Evolutionary conservation across 2,888 invertebrate genomes (phyloP).

Genomic region (Lasius platythorax): DNA sequence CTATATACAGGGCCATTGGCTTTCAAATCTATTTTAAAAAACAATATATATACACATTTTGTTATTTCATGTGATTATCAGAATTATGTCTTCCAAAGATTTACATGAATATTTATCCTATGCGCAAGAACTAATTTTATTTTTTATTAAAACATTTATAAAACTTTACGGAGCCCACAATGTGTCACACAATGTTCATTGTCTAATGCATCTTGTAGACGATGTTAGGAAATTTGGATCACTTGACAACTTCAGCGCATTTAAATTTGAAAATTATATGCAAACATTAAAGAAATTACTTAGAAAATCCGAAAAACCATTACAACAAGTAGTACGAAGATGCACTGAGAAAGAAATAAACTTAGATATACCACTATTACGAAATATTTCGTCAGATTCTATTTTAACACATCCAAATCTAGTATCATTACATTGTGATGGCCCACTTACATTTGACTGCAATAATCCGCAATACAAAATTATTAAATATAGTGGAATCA

Average conservation of each 20-base stretch:
- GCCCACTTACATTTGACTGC: background rate
- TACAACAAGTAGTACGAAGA: conserved; percentile 19
- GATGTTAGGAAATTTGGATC: conserved; percentile 31
- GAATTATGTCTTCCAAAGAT: background rate
- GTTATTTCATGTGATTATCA: background rate
- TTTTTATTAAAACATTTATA: conserved; percentile 9
- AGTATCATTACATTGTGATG: background rate
- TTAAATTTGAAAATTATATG: conserved; percentile 16
- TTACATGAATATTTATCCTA: background rate
- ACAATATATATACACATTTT: too few relatives aligned
- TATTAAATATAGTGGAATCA: background rate
- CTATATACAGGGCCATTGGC: too few relatives aligned
- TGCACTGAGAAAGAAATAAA: conserved; percentile 5
- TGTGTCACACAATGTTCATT: background rate
- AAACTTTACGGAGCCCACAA: background rate
- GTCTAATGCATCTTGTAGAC: background rate
- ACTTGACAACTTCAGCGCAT: conserved; percentile 18
- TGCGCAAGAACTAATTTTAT: background rate
- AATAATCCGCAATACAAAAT: conserved; percentile 14
- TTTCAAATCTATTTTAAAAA: too few relatives aligned
- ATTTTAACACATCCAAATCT: background rate
- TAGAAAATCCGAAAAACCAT: conserved; percentile 10
- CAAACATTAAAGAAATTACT: background rate
- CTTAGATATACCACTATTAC: background rate
- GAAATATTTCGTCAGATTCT: background rate